Conservation (phyloP, 2,888 invertebrate species). For the Drosophila setosimentum region DNA sequence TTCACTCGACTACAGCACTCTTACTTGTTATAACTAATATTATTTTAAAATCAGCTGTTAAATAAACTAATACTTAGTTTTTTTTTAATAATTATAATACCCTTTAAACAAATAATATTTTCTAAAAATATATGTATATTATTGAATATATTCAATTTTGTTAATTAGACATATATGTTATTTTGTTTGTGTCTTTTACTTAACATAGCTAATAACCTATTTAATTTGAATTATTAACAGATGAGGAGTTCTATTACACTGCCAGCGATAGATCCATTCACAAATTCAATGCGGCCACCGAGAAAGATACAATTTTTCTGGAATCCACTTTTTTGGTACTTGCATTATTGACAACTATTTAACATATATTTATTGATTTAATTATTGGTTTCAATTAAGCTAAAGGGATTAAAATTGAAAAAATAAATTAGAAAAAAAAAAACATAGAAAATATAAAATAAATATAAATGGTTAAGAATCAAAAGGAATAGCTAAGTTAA, state of each 20-base stretch:
- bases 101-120: too few species aligned
- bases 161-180: not conserved
- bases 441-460: not conserved
- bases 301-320: conserved; percentile 63
- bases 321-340: conserved; percentile 74
- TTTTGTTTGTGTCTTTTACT: not conserved
- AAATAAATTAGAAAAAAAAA: too few species aligned
- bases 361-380: not conserved
- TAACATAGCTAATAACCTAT: not conserved
- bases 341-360: not conserved
- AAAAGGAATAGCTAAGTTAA: not conserved
- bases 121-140: not conserved
- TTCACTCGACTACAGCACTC: too few species aligned
- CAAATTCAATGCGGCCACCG: conserved; percentile 86
- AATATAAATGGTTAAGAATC: not conserved
- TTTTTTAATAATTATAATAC: not conserved
- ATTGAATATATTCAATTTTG: not conserved
- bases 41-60: too few species aligned
- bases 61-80: too few species aligned
- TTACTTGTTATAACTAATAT: too few species aligned
- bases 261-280: conserved; percentile 76
- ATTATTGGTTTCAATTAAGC: fast-evolving
- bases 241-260: conserved; percentile 86
- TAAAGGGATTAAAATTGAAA: too few species aligned
- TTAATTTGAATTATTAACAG: conserved; percentile 78